Evolutionary conservation across 2,113 vertebrate genomes (phyloP), one percentile per base, ranked within the genome.

Genomic region (Pheucticus melanocephalus): DNA sequence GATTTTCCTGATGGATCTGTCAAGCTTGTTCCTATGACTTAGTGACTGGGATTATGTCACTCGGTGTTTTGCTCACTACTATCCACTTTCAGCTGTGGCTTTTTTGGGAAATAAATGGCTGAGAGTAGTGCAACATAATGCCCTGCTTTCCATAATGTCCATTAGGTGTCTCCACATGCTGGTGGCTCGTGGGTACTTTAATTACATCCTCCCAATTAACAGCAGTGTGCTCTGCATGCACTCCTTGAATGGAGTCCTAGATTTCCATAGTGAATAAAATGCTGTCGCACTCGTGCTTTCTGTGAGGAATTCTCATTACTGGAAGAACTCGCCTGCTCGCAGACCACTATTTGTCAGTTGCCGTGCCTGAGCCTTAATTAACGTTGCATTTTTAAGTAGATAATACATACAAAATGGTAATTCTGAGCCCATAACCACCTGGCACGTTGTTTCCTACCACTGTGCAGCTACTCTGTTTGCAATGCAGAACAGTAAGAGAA

Each of bases 371-470:
- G 91, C 90, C 60, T 95, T 97, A 96, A 96, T 95, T 97, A 97
- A 94, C 4, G 0, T 80, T 95, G 64, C 61, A 66, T 96, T 93
- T 87, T 37, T 59, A 90, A 96, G 73, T 60, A 86, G 90, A 17
- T 82, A 88, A 90, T 90, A 82, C 68, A 86, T 88, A 86, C 68
- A 88, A 90, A 93, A 91, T 92, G 90, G 51, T 93, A 94, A 95
- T 96, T 95, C 71, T 90, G 64, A 88, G 68, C 51, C 68, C 28
- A 44, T 93, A 95, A 70, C 71, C 82, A 90, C 92, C 89, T 95
- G 94, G 53, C 66, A 66, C 17, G 12, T 70, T 88, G 75, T 50
- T 93, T 93, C 64, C 71, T 79, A 94, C 90, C 68, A 95, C 94
- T 93, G 92, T 88, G 94, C 60, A 93, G 79, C 50, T 83, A 54